A percentile compares a stretch with the other conserved stretches of the same genome.
Conservation (phyloP, 2,797 vertebrate genomes). For the Alauda arvensis region DNA sequence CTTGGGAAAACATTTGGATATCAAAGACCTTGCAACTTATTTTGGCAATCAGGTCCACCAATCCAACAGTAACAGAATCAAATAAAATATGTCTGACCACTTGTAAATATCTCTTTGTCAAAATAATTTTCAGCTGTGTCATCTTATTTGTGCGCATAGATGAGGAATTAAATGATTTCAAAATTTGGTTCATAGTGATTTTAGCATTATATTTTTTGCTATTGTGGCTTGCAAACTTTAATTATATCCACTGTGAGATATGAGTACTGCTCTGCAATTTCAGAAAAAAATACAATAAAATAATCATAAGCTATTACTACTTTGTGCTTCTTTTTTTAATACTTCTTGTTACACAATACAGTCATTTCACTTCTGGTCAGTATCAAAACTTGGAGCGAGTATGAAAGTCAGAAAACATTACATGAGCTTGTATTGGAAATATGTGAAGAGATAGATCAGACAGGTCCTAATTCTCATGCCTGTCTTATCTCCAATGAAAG, state of each 20-base stretch:
- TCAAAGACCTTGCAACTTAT: neutral
- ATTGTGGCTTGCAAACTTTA: neutral
- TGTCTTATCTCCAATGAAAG: neutral
- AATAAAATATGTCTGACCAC: neutral
- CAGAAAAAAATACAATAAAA: neutral
- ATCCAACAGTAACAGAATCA: neutral
- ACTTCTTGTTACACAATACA: neutral
- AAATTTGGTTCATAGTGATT: neutral
- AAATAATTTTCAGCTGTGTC: neutral
- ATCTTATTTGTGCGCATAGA: neutral
- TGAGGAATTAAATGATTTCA: neutral
- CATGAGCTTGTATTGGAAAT: neutral
- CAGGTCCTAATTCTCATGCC: neutral
- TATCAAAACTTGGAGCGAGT: neutral
- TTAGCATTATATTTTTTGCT: neutral
- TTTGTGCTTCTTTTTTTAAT: neutral
- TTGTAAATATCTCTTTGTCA: neutral
- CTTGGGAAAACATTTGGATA: neutral
- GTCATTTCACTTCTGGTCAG: neutral
- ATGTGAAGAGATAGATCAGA: neutral
- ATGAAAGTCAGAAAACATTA: neutral
- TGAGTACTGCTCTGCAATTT: neutral
- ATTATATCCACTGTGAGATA: neutral
- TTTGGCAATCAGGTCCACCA: neutral
- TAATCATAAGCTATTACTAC: neutral